Evolutionary conservation across 2,888 invertebrate species (phyloP), one percentile per base, ranked within the genome.

Genomic region (Diaprepes abbreviatus): DNA sequence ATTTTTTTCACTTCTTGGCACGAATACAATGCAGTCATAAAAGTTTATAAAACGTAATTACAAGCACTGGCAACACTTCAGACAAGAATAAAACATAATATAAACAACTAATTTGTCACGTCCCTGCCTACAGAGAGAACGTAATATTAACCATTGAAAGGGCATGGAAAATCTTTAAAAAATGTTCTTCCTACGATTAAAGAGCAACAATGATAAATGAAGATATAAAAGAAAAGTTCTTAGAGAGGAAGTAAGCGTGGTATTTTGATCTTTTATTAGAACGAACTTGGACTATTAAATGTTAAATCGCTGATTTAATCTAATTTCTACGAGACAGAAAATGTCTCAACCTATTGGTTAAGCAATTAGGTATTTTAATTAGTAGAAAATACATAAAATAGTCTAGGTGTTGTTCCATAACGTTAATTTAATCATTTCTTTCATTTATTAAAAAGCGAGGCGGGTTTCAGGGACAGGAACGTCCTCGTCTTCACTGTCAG

Each of bases 61-160:
- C 71, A 66, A 71, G 67, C 66, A 48, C 57, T 67, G 45, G 64
- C 67, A 67, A 71, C 67, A 71, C 71, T 60, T 67, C 63, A 63
- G 43, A 67, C 59, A 63, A 52, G 71, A 67, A 67, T 71, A 67
- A 58, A 66, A 71, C 70, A 66, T 66, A 52, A 71, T 66, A 71
- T 71, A 71, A 71, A 67, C 71, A 71, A 66, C 71, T 67, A 71
- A 71, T 71, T 71, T 71, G 71, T 71, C 71, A 71, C 71, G 71
- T 71, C 60, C 17, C 67, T 33, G 28, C 71, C 71, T 67, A 71
- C 71, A 57, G 50, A 66, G 64, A 64, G 64, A 69, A 69, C 59
- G 59, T 66, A 66, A 59, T 59, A 43, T 69, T 69, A 35, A 62
- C 43, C 68, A 68, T 48, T 38, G 64, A 69, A 69, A 69, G 64